Evolutionary conservation across 2,113 vertebrate species (phyloP).

Genomic region (Oostethus manadensis): DNA sequence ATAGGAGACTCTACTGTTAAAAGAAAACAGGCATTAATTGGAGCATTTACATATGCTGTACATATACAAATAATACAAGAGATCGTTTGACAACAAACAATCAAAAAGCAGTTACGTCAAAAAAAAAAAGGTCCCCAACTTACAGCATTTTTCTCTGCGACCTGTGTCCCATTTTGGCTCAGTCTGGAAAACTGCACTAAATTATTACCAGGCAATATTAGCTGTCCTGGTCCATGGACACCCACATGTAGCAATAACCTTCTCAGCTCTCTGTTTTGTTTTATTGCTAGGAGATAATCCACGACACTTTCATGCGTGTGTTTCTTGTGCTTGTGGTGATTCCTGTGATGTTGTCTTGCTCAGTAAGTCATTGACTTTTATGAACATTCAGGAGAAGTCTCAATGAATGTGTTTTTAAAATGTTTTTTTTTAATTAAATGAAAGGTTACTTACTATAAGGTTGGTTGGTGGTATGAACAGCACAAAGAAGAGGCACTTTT

Average conservation of each 20-base stretch:
- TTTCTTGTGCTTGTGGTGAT: constrained; percentile 60
- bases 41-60: too few relatives aligned
- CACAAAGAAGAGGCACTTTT: constrained; percentile 47
- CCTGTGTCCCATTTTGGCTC: neutral
- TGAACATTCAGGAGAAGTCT: neutral
- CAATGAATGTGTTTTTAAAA: neutral
- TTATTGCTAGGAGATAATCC: constrained; percentile 34
- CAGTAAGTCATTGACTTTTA: constrained; percentile 51
- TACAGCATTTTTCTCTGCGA: too few relatives aligned
- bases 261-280: neutral
- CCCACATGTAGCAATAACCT: too few relatives aligned
- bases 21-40: too few relatives aligned
- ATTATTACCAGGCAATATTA: too few relatives aligned
- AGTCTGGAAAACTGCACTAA: too few relatives aligned
- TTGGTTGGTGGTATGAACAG: constrained; percentile 60
- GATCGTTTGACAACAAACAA: too few relatives aligned
- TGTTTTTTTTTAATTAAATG: neutral
- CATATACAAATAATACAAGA: too few relatives aligned
- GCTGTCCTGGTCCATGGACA: too few relatives aligned
- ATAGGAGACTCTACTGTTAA: too few relatives aligned
- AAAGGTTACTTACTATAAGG: constrained; percentile 71
- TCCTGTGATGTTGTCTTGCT: constrained; percentile 63
- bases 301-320: constrained; percentile 36
- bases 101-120: too few relatives aligned
- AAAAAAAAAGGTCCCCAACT: too few relatives aligned